These are phyloP conservation scores for Phyllostomus discolor DNA, from an alignment of 2,113 vertebrate genomes.

Conservation along the genomic window DNA sequence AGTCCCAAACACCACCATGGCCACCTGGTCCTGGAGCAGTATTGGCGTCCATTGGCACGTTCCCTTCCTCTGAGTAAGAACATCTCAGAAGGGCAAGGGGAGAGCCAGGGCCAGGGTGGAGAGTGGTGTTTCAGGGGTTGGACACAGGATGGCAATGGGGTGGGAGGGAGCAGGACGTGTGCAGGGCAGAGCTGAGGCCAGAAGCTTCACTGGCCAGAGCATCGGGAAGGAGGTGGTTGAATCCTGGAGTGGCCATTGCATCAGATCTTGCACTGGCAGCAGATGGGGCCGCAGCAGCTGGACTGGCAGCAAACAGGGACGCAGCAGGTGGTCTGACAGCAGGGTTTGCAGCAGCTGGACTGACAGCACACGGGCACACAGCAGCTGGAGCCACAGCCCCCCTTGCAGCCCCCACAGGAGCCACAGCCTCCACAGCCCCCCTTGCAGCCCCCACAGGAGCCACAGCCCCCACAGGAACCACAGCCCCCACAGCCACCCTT, in stretches of 20 bases:
- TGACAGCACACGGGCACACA: background rate
- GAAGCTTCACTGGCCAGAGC: no score
- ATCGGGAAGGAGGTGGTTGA: no score
- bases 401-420: background rate
- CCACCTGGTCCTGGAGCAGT: background rate
- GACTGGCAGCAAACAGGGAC: background rate
- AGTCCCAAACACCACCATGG: background rate
- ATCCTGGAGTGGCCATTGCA: no score
- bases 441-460: background rate
- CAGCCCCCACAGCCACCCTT: background rate
- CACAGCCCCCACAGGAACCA: background rate
- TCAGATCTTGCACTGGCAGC: constrained; percentile 14
- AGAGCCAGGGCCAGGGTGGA: no score
- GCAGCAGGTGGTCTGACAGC: background rate
- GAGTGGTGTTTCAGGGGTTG: background rate
- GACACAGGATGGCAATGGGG: no score
- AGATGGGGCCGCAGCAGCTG: background rate
- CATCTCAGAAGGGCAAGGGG: background rate
- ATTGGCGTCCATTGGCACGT: no score
- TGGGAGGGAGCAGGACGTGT: background rate
- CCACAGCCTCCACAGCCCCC: background rate
- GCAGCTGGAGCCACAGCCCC: background rate
- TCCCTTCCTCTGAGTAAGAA: background rate
- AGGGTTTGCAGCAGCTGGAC: background rate
- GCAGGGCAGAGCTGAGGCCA: no score